Evolutionary conservation across 1,140 invertebrate genomes (phyloP), one percentile per base, ranked within the genome.

Genomic region (Lysiphlebus fabarum): DNA sequence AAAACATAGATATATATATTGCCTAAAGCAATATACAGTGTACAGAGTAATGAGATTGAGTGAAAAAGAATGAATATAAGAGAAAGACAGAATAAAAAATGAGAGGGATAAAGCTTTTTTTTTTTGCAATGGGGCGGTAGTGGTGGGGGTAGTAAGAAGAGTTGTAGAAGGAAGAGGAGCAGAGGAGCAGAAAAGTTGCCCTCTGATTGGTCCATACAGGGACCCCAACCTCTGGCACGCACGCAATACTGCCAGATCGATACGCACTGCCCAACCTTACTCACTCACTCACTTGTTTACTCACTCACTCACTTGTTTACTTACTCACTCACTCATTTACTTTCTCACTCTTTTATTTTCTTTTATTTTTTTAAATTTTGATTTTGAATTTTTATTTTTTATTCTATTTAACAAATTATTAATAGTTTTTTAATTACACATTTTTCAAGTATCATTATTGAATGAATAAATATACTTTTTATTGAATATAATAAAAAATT

Each of bases 231-330:
- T 73, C 69, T 70, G 67, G 68, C 74, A 77, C 75, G 74, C 74
- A 76, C 70, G 68, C 69, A 75, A 77, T 70, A 64, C 69, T 65
- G 72, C 71, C 70, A 70, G 77, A 79, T 79, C 77, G 77, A 79
- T 79, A 79, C 77, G 77, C 77, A 78, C 77, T 79, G 77, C 68
- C 76, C 77, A 78, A 78, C 68, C 73, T 68, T 65, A 26, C 69
- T 70, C 69, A 67, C 53, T 45, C 65, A 68, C 65, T 62, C 50
- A 64, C 67, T 62, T 65, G 47, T 44, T 42, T 56, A 5, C 14
- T 56, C 37, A 45, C 56, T 56, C 44, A 17, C 53, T 59, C 65
- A 11, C 2, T 40, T 4, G 38, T 40, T 7, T 8, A 40, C 38
- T 6, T 6, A 37, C 49, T 37, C 49, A 51, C 17, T 26, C 17